phyloP scores from a whole-genome alignment of 1,140 invertebrate genomes.

The Trichonephila clavata region DNA sequence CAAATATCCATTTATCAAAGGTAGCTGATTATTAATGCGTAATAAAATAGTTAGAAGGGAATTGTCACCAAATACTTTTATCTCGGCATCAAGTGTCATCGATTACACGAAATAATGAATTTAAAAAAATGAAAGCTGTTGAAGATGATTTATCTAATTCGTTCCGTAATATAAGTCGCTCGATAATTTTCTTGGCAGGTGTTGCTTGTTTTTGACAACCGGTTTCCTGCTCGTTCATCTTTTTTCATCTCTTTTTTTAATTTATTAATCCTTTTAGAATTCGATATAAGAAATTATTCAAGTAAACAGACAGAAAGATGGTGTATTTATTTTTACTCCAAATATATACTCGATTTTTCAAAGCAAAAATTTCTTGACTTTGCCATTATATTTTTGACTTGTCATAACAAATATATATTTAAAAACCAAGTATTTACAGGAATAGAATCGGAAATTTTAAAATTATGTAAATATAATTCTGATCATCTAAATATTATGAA shows the following conservation, averaged over 20 bases:
- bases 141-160: constrained; percentile 26
- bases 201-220: constrained; percentile 18
- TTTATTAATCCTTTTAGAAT: background rate
- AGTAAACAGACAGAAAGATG: no score
- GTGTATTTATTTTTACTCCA: no score
- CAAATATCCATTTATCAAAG: background rate
- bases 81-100: background rate
- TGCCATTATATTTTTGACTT: no score
- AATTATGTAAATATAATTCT: no score
- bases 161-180: background rate
- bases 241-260: background rate
- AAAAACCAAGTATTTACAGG: no score
- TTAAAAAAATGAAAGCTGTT: background rate
- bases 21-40: background rate
- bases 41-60: background rate
- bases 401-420: no score
- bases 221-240: background rate
- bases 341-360: no score
- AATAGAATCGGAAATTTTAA: no score
- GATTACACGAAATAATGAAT: background rate
- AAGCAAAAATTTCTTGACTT: no score
- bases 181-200: background rate
- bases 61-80: constrained; percentile 23
- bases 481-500: no score
- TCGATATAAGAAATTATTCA: background rate